phyloP scores from a whole-genome alignment of 2,113 vertebrate genomes.

The Paraplagusia blochii region DNA sequence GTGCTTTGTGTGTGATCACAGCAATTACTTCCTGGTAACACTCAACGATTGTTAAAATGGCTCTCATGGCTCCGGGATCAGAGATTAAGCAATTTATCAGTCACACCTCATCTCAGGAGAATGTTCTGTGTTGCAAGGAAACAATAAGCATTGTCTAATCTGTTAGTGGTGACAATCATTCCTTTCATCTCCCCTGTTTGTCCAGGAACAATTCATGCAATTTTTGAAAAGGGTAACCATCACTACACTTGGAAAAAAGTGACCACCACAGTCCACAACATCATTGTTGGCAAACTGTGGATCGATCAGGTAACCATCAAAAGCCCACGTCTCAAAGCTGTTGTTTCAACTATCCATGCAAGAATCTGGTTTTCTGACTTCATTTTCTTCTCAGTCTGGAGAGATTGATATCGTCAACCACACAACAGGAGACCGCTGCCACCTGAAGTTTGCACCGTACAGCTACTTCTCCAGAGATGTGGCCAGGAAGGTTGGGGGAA shows the following conservation, averaged over 20 bases:
- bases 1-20: fast-evolving
- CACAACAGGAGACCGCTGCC: constrained; percentile 91
- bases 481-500: constrained; percentile 85
- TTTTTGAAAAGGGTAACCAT: constrained; percentile 87
- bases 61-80: neutral
- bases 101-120: neutral
- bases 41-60: neutral
- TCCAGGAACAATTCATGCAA: constrained; percentile 91
- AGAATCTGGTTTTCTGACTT: too few species aligned
- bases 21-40: neutral
- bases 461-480: constrained; percentile 97
- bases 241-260: constrained; percentile 99
- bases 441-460: constrained; percentile 95
- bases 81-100: neutral
- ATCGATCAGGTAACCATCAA: constrained; percentile 88
- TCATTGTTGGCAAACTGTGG: constrained; percentile 98
- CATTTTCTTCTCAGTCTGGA: constrained; percentile 80
- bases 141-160: neutral
- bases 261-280: constrained; percentile 97
- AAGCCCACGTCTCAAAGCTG: neutral
- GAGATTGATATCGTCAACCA: constrained; percentile 95
- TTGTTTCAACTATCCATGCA: too few species aligned
- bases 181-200: neutral
- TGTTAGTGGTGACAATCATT: neutral
- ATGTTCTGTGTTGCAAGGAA: fast-evolving